A percentile compares a stretch with the other conserved stretches of the same genome.
Conservation (phyloP, 1,140 invertebrate genomes). For the Reticulitermes speratus region DNA sequence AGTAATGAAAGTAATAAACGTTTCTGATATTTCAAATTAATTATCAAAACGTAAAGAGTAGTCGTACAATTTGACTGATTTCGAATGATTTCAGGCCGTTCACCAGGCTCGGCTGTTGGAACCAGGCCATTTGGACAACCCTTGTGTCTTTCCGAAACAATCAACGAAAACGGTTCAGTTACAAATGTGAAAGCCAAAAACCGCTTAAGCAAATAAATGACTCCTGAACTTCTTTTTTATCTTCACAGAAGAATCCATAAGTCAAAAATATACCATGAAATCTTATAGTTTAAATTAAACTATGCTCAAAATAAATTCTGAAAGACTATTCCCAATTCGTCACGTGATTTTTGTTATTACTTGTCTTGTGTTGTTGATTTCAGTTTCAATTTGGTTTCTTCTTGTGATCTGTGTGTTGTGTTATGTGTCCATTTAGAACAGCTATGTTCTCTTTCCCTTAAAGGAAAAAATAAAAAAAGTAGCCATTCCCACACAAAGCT, state of each 20-base stretch:
- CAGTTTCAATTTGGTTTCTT: background rate
- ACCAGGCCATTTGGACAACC: conserved; percentile 74
- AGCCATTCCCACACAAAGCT: background rate
- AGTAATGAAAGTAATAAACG: background rate
- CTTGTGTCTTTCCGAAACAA: conserved; percentile 55
- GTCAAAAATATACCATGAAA: background rate
- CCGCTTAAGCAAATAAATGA: conserved; percentile 28
- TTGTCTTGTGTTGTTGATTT: background rate
- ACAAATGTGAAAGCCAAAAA: conserved; percentile 26
- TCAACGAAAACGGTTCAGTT: conserved; percentile 52
- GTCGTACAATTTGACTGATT: background rate
- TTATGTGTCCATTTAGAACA: background rate
- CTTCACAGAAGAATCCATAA: background rate
- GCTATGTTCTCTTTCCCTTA: background rate
- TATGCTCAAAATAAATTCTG: background rate
- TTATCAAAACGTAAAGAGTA: too few relatives aligned
- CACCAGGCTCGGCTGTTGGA: conserved; percentile 44
- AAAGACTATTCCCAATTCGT: background rate
- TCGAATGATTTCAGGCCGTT: conserved; percentile 27
- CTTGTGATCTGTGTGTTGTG: background rate
- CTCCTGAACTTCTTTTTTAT: background rate
- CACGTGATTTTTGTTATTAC: background rate
- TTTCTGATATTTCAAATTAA: background rate
- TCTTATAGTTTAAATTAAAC: background rate
- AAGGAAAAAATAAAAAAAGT: background rate